Evolutionary conservation across 2,797 vertebrate species (phyloP).

Genomic region (Gymnothorax reevesii): DNA sequence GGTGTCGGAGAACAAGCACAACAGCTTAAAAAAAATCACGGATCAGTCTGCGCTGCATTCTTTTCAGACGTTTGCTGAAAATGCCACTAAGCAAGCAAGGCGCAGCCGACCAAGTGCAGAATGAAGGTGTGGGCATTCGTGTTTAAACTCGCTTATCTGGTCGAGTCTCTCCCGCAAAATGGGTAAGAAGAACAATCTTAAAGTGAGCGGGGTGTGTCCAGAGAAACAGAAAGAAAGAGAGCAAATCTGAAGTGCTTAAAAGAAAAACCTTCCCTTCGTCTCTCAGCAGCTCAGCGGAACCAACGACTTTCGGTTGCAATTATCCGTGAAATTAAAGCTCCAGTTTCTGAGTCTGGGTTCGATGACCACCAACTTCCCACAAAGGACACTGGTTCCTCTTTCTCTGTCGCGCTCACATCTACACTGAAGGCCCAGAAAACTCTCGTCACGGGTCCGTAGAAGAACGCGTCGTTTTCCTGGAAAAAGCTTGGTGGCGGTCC

Average conservation of each 20-base stretch:
- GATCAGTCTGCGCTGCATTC: not conserved
- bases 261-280: not conserved
- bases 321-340: not conserved
- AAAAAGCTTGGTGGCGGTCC: not conserved
- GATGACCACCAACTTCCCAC: not conserved
- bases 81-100: not conserved
- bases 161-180: not conserved
- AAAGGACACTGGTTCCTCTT: not conserved
- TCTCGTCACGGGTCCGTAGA: not conserved
- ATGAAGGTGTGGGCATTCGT: not conserved
- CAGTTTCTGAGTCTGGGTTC: not conserved
- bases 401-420: not conserved
- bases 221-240: slow-evolving; percentile 33
- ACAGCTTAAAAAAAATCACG: not conserved
- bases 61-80: not conserved
- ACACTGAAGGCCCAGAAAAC: not conserved
- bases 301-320: not conserved
- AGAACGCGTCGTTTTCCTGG: not conserved
- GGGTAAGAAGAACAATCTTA: not conserved
- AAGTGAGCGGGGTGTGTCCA: not conserved
- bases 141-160: not conserved
- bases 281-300: not conserved
- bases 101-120: not conserved
- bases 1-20: not conserved
- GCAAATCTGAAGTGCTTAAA: slow-evolving; percentile 42